phyloP scores from a whole-genome alignment of 2,888 invertebrate genomes.

The Agrochola circellaris region DNA sequence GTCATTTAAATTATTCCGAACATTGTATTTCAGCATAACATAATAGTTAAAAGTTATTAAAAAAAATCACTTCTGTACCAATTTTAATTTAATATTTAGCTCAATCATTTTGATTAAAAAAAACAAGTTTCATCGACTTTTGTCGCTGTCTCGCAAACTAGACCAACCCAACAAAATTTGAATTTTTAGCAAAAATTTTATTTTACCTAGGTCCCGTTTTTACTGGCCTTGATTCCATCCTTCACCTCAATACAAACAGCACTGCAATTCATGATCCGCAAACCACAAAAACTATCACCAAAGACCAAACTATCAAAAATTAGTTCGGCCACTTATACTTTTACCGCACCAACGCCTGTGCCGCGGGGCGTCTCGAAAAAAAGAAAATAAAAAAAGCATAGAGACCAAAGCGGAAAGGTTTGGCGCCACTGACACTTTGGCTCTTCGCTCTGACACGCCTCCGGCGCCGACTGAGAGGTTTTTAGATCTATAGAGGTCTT shows the following conservation, averaged over 20 bases:
- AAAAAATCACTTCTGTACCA: neutral
- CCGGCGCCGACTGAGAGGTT: slow-evolving; percentile 76
- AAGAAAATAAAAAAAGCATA: slow-evolving; percentile 73
- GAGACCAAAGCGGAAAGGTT: slow-evolving; percentile 80
- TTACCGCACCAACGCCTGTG: slow-evolving; percentile 78
- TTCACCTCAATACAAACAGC: neutral
- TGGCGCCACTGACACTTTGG: slow-evolving; percentile 86
- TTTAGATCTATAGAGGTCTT: slow-evolving; percentile 24
- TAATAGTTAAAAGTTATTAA: no score
- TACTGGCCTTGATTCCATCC: neutral
- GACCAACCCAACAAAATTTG: neutral
- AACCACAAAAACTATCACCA: slow-evolving; percentile 47
- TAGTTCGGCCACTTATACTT: slow-evolving; percentile 64
- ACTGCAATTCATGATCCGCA: slow-evolving; percentile 4
- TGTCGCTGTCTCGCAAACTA: neutral
- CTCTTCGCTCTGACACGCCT: slow-evolving; percentile 78
- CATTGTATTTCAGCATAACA: neutral
- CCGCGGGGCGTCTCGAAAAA: slow-evolving; percentile 78
- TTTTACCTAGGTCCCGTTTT: neutral
- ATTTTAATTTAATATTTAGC: neutral
- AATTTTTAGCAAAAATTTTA: neutral
- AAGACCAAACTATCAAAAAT: slow-evolving; percentile 57
- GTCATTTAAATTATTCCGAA: neutral
- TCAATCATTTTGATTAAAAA: neutral
- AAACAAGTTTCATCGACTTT: neutral